Evolutionary conservation across 2,113 vertebrate species (phyloP), one percentile per base, ranked within the genome.

Genomic region (Chroicocephalus ridibundus): DNA sequence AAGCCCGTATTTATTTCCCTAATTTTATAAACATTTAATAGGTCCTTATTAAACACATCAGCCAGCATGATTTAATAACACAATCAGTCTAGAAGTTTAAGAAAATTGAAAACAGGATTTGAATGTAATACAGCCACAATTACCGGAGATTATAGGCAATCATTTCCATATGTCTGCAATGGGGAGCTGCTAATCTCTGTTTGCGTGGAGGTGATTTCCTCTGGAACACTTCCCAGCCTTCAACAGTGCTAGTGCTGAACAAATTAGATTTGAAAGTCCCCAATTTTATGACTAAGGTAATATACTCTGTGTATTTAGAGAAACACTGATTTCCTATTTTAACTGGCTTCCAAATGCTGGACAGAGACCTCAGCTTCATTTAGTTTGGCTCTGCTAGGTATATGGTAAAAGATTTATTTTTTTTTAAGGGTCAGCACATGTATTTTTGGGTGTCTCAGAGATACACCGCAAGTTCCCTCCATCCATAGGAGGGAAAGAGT

Each of bases 11-110:
- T 98, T 98, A 98, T 98, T 98, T 98, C 98, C 98, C 97, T 98
- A 99, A 99, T 99, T 98, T 98, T 98, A 98, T 99, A 98, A 99
- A 99, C 98, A 98, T 99, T 99, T 99, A 97, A 98, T 98, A 98
- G 98, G 98, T 98, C 98, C 98, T 98, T 98, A 99, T 99, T 99
- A 99, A 99, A 98, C 98, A 98, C 98, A 99, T 98, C 98, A 98
- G 98, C 98, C 99, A 99, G 99, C 98, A 98, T 98, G 98, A 99
- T 99, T 99, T 99, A 99, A 99, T 99, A 99, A 99, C 98, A 99
- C 99, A 99, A 99, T 99, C 99, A 99, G 98, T 99, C 98, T 98
- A 98, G 98, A 99, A 98, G 98, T 99, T 99, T 98, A 98, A 98
- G 98, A 98, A 99, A 99, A 99, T 99, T 98, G 98, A 99, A 99